Percentiles rank a stretch among this genome's conserved stretches.
Evolutionary conservation across 2,888 invertebrate genomes (phyloP).

Genomic region (Agrenia bidenticulata): DNA sequence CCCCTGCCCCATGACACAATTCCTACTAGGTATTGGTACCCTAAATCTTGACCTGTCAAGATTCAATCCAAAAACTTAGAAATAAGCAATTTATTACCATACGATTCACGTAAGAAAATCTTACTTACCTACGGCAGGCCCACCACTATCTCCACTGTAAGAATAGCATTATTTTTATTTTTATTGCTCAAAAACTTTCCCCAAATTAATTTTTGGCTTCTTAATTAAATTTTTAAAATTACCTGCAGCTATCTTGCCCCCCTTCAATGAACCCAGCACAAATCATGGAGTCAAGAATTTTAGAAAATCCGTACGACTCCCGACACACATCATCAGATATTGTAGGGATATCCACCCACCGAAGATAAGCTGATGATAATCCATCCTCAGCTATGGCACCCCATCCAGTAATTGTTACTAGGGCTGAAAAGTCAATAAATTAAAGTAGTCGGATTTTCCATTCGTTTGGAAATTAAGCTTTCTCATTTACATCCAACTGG

Average conservation of each 20-base stretch:
- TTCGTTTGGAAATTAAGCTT: no score
- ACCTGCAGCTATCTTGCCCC: neutral
- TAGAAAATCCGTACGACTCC: neutral
- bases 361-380: neutral
- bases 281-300: neutral
- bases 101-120: no score
- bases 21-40: no score
- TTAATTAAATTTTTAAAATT: neutral
- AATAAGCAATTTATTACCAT: no score
- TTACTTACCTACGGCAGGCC: no score
- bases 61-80: no score
- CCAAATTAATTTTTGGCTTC: neutral
- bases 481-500: conserved; percentile 8
- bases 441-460: no score
- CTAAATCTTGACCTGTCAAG: no score
- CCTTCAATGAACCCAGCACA: conserved; percentile 8
- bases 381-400: neutral
- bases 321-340: neutral
- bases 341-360: conserved; percentile 5
- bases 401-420: conserved; percentile 7
- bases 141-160: neutral
- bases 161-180: no score
- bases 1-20: no score
- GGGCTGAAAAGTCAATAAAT: no score
- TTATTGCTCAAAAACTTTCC: neutral